A percentile compares a stretch with the other conserved stretches of the same genome.
Evolutionary conservation across 2,888 invertebrate genomes (phyloP).

Genomic region (Adelphocoris suturalis): DNA sequence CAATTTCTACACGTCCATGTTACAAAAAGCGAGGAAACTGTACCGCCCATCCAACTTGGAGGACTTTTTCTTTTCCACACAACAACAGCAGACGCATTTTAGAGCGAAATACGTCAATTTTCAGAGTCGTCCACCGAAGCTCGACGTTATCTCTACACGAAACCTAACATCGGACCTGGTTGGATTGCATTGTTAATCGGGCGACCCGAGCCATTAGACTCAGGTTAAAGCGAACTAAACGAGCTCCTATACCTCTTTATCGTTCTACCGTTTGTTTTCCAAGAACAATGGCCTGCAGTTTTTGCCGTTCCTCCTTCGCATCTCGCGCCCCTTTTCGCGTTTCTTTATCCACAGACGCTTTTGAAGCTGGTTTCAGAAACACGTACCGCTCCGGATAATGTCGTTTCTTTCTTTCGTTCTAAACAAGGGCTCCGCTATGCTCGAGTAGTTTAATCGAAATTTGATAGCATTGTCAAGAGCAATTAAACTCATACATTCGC

Average conservation of each 20-base stretch:
- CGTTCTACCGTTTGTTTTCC: conserved; percentile 58
- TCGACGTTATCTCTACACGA: background rate
- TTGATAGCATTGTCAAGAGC: background rate
- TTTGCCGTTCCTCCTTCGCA: background rate
- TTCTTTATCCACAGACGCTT: background rate
- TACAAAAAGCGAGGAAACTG: too few species aligned
- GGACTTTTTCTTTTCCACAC: too few species aligned
- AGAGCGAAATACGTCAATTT: background rate
- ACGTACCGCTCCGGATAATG: conserved; percentile 34
- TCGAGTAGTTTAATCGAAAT: conserved; percentile 4
- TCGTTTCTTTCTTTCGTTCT: conserved; percentile 1
- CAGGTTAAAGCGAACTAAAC: conserved; percentile 38
- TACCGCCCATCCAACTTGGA: too few species aligned
- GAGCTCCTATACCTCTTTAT: conserved; percentile 47
- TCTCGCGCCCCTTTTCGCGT: background rate
- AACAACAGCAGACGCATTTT: too few species aligned
- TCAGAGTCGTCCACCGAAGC: background rate
- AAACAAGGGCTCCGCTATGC: background rate
- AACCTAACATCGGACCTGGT: background rate
- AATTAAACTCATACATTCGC: background rate
- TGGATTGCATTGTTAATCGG: background rate
- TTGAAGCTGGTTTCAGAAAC: conserved; percentile 28
- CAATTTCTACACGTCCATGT: too few species aligned
- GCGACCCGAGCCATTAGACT: conserved; percentile 46
- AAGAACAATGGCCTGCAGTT: conserved; percentile 49